Evolutionary conservation across 2,888 invertebrate genomes (phyloP), one percentile per base, ranked within the genome.

Genomic region (Drosophila meridionalis): DNA sequence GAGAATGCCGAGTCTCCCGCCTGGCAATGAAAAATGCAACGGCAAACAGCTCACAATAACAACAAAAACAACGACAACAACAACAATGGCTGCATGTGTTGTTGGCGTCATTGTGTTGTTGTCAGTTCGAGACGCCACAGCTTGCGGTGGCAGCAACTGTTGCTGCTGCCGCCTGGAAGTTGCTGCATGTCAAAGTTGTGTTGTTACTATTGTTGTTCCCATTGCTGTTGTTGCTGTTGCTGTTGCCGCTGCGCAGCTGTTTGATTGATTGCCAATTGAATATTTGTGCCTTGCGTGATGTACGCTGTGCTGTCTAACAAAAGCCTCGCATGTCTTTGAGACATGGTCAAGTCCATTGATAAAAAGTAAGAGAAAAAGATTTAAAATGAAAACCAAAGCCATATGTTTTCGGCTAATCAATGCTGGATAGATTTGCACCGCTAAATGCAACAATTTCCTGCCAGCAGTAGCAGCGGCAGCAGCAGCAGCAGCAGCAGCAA

Each of bases 191-290:
- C 87, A 89, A 76, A 69, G 66, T 75, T 84, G 82, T 80, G 73
- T 79, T 83, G 77, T 82, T 61, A 83, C 76, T 81, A 80, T 63
- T 52, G 69, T 57, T 52, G 68, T 58, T 74, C 78, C 28, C 42
- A 82, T 74, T 83, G 83, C 45, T 65, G 68, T 32, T 69, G 68
- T 57, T 73, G 78, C 63, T 71, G 68, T 78, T 73, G 69, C 65
- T 73, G 74, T 78, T 79, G 57, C 64, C 68, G 77, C 76, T 80
- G 77, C 63, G 88, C 90, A 87, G 89, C 87, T 87, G 87, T 85
- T 91, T 91, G 92, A 91, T 91, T 91, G 92, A 91, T 91, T 89
- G 91, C 91, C 89, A 82, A 90, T 90, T 89, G 87, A 87, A 75
- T 84, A 73, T 75, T 78, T 86, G 78, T 83, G 80, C 67, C 73